These are phyloP conservation scores for Oryzias javanicus DNA, from an alignment of 2,113 vertebrate genomes.

Conservation along the genomic window DNA sequence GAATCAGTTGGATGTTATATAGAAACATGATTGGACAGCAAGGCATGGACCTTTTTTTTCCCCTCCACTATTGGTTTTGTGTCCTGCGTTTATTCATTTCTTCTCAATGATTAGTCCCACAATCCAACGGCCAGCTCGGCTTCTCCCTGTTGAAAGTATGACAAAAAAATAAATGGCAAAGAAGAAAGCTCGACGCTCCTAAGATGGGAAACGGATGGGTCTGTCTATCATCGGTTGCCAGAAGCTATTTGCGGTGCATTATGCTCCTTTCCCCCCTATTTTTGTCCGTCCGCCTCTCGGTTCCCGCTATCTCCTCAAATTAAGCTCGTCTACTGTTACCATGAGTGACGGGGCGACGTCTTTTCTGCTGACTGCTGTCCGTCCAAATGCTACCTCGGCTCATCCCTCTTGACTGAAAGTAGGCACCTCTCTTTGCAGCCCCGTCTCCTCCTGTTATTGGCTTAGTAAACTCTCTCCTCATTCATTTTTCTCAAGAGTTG, in stretches of 20 bases:
- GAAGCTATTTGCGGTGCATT: conserved; percentile 32
- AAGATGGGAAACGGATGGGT: neutral
- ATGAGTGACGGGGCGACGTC: conserved; percentile 9
- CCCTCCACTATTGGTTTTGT: no score
- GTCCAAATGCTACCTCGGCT: conserved; percentile 29
- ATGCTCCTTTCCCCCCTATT: conserved; percentile 6
- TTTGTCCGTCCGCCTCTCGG: conserved; percentile 35
- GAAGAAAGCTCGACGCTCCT: neutral
- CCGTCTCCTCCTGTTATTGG: conserved; percentile 14
- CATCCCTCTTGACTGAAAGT: conserved; percentile 33
- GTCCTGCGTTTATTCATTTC: no score
- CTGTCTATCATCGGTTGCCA: conserved; percentile 23
- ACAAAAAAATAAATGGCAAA: conserved; percentile 1
- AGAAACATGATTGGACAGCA: conserved; percentile 39
- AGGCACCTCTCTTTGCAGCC: conserved; percentile 28
- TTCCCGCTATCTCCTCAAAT: conserved; percentile 28
- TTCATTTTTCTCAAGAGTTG: conserved; percentile 22
- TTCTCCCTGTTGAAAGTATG: neutral
- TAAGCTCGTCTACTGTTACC: conserved; percentile 40
- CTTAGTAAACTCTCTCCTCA: conserved; percentile 10
- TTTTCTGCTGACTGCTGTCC: conserved; percentile 49
- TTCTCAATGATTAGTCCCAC: neutral
- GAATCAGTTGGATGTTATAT: conserved; percentile 23
- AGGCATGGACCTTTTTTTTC: conserved; percentile 1
- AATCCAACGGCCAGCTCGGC: neutral